Percentiles rank a stretch among this genome's conserved stretches.
Evolutionary conservation across 2,797 vertebrate genomes (phyloP).

Genomic region (Catamblyrhynchus diadema): DNA sequence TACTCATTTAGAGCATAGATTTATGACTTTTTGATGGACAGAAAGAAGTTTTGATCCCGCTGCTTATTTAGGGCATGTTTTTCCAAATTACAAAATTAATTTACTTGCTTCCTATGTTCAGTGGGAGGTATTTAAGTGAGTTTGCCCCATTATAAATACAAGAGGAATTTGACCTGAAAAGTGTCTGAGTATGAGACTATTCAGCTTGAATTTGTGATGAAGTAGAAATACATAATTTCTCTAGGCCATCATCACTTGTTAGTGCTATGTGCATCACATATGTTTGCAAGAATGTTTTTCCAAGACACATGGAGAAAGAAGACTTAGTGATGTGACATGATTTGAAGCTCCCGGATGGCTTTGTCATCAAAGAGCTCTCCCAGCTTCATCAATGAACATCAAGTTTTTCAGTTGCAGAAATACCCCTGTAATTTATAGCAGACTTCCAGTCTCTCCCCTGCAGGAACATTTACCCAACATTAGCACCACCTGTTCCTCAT

Average conservation of each 20-base stretch:
- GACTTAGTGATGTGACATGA: not conserved
- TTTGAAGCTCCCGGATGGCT: not conserved
- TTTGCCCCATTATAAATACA: not conserved
- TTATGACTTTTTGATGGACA: not conserved
- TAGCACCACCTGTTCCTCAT: slow-evolving; percentile 62
- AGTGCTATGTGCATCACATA: not conserved
- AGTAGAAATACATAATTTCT: not conserved
- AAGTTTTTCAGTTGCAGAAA: slow-evolving; percentile 19
- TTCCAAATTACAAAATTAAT: not conserved
- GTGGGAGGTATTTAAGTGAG: not conserved
- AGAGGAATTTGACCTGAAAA: not conserved
- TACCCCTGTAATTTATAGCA: slow-evolving; percentile 51
- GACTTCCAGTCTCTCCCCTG: slow-evolving; percentile 31
- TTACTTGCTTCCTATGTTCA: not conserved
- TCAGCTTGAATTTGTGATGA: not conserved
- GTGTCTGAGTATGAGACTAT: not conserved
- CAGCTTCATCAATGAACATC: not conserved
- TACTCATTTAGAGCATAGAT: not conserved
- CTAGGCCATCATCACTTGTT: not conserved
- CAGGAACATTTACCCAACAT: slow-evolving; percentile 52
- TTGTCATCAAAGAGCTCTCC: not conserved
- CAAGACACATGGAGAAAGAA: slow-evolving; percentile 13
- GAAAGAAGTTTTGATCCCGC: not conserved
- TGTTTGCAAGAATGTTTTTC: slow-evolving; percentile 16
- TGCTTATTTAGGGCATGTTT: not conserved